These are phyloP conservation scores for Petrolisthes manimaculis DNA, from an alignment of 2,888 invertebrate species.

Conservation along the genomic window DNA sequence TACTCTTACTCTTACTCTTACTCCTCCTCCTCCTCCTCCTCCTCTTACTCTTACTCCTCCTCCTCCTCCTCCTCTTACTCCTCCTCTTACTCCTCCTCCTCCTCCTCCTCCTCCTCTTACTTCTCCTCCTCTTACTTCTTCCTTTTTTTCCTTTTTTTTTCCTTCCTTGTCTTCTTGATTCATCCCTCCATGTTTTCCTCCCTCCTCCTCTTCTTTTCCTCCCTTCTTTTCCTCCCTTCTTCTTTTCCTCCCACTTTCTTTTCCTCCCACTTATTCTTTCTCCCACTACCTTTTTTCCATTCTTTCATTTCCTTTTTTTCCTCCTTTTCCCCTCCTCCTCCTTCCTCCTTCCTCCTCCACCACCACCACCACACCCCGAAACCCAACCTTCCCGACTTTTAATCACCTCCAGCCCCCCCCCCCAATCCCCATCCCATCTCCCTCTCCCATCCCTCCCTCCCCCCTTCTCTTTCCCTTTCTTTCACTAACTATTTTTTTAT, in stretches of 20 bases:
- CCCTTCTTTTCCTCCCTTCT: background rate
- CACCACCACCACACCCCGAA: background rate
- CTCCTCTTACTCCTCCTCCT: too few relatives aligned
- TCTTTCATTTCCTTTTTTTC: background rate
- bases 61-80: too few relatives aligned
- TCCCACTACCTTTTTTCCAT: background rate
- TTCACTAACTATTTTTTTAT: background rate
- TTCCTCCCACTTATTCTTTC: background rate
- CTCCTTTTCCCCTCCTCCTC: background rate
- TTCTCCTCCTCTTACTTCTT: background rate
- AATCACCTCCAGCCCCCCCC: background rate
- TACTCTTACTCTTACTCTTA: background rate
- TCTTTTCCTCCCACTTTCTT: background rate
- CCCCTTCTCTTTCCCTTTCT: background rate
- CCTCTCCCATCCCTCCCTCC: background rate
- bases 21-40: too few relatives aligned
- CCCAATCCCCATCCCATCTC: background rate
- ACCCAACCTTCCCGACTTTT: background rate
- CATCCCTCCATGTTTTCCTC: too few relatives aligned
- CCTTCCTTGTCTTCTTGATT: background rate
- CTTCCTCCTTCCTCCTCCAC: background rate
- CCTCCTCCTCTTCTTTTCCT: background rate
- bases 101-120: background rate
- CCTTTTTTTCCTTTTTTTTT: background rate
- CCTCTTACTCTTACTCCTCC: too few relatives aligned